Conservation (phyloP, 2,113 vertebrate species). For the Peromyscus polionotus region DNA sequence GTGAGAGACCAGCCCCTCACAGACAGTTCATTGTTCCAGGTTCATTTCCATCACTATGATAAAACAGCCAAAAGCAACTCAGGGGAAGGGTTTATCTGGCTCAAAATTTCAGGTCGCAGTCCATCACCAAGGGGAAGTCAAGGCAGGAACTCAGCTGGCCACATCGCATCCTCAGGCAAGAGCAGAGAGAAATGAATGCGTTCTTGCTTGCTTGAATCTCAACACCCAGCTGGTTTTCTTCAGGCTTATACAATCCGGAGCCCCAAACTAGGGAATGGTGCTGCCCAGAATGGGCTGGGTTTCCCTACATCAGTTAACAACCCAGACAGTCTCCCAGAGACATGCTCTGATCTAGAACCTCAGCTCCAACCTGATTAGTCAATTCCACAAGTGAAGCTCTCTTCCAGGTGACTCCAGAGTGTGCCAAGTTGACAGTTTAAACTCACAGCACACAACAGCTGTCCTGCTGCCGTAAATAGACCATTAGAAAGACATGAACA, state of each 20-base stretch:
- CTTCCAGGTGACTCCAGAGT: neutral
- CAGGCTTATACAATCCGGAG: too few species aligned
- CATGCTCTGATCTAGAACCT: too few species aligned
- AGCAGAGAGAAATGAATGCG: neutral
- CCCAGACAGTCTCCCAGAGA: neutral
- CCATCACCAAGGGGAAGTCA: neutral
- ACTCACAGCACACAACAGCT: neutral
- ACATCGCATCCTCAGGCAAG: neutral
- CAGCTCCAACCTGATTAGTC: neutral
- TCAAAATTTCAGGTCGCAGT: neutral
- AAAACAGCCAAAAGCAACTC: neutral
- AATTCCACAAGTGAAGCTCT: neutral
- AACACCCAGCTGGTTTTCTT: neutral
- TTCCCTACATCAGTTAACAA: neutral
- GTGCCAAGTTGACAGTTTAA: neutral
- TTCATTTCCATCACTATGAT: neutral
- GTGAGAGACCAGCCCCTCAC: neutral
- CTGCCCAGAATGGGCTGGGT: neutral
- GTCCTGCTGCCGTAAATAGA: neutral
- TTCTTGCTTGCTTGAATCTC: neutral
- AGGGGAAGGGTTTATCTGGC: neutral
- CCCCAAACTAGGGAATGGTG: too few species aligned
- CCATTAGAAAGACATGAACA: accelerated
- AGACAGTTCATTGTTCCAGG: too few species aligned
- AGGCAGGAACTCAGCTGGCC: neutral